phyloP scores from a whole-genome alignment of 2,888 invertebrate genomes.

The Calliphora vomitoria region DNA sequence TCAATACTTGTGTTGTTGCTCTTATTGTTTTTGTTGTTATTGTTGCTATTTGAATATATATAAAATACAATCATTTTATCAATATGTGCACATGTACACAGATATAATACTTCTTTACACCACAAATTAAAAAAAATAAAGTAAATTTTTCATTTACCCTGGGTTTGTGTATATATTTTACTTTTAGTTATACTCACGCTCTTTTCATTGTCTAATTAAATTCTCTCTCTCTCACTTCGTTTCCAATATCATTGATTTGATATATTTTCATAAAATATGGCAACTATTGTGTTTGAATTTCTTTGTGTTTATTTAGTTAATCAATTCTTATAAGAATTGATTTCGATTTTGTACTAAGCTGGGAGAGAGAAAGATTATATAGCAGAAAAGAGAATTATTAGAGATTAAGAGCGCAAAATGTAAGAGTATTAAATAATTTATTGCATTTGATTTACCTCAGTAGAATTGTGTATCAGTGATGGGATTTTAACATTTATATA shows the following conservation, averaged over 20 bases:
- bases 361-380: not conserved
- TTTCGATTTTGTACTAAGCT: slow-evolving; percentile 2
- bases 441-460: not conserved
- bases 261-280: not conserved
- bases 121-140: not conserved
- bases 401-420: not conserved
- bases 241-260: not conserved
- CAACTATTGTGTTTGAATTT: slow-evolving; percentile 6
- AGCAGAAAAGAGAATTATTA: too few relatives aligned
- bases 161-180: too few relatives aligned
- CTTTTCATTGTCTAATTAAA: not conserved
- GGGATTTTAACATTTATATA: too few relatives aligned
- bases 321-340: slow-evolving; percentile 40
- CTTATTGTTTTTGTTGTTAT: not conserved
- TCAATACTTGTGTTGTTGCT: not conserved
- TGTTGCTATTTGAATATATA: not conserved
- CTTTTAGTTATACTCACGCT: not conserved
- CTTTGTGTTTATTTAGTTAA: slow-evolving; percentile 30
- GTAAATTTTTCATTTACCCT: too few relatives aligned
- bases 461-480: too few relatives aligned
- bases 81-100: not conserved
- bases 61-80: not conserved
- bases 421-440: not conserved
- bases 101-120: not conserved
- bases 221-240: not conserved